Conservation (phyloP, 2,888 invertebrate species). For the Lumbricus terrestris region DNA sequence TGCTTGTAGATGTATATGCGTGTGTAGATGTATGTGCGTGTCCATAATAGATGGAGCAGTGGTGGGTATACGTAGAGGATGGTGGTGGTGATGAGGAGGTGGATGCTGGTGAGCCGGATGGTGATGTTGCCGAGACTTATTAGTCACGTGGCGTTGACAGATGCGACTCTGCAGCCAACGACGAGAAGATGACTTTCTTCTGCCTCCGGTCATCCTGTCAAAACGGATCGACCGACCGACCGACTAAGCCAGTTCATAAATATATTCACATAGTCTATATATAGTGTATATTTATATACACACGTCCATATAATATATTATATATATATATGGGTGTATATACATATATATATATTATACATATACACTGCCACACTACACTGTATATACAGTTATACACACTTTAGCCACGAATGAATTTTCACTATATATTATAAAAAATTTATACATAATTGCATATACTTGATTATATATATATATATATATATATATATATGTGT, state of each 20-base stretch:
- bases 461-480: too few relatives aligned
- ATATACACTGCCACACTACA: too few relatives aligned
- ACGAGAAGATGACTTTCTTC: not conserved
- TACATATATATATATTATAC: not conserved
- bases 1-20: not conserved
- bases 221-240: not conserved
- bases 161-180: too few relatives aligned
- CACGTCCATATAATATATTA: not conserved
- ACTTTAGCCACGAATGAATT: too few relatives aligned
- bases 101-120: not conserved
- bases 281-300: not conserved
- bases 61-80: not conserved
- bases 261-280: not conserved
- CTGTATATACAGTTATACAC: too few relatives aligned
- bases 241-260: not conserved
- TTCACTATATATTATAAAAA: too few relatives aligned
- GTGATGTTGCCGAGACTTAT: not conserved
- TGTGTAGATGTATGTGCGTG: not conserved
- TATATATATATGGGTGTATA: not conserved
- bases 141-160: conserved; percentile 3
- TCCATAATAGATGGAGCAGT: not conserved
- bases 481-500: too few relatives aligned
- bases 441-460: too few relatives aligned
- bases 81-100: not conserved
- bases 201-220: not conserved